Evolutionary conservation across 2,888 invertebrate genomes (phyloP).

Genomic region (Venusia cambrica): DNA sequence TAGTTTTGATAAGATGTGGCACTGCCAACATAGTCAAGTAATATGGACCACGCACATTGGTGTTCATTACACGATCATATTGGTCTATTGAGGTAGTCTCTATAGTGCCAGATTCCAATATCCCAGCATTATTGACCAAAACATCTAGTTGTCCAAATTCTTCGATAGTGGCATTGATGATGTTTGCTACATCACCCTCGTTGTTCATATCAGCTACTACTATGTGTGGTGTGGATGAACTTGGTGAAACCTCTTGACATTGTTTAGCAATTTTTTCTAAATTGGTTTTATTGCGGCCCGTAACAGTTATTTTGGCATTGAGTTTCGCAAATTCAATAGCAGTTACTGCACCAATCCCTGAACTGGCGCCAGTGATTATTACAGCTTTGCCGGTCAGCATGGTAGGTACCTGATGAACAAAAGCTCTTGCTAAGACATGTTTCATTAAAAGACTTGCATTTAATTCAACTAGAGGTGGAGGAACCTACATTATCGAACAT

Average conservation of each 20-base stretch:
- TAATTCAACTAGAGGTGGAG: no score
- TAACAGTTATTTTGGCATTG: constrained; percentile 83
- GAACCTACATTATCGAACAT: no score
- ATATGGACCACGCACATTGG: constrained; percentile 90
- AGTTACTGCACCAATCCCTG: constrained; percentile 87
- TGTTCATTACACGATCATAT: constrained; percentile 92
- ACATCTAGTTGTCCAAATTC: constrained; percentile 87
- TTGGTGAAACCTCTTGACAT: constrained; percentile 70
- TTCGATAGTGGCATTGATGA: constrained; percentile 84
- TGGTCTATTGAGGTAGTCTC: constrained; percentile 91
- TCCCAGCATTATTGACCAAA: constrained; percentile 94
- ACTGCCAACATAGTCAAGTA: constrained; percentile 91
- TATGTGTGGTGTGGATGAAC: constrained; percentile 69
- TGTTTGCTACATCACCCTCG: constrained; percentile 83
- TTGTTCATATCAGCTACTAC: constrained; percentile 84
- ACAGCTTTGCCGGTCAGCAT: constrained; percentile 82
- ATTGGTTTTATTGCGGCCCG: constrained; percentile 86
- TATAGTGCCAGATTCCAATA: constrained; percentile 88
- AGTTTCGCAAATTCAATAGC: constrained; percentile 85
- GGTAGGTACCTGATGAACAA: constrained; percentile 37
- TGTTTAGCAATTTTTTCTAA: constrained; percentile 82
- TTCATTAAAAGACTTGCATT: no score
- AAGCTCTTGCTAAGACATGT: constrained; percentile 13
- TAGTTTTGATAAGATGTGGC: constrained; percentile 88
- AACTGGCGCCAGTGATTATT: constrained; percentile 86